Evolutionary conservation across 2,888 invertebrate species (phyloP).

Genomic region (Candidula unifasciata): DNA sequence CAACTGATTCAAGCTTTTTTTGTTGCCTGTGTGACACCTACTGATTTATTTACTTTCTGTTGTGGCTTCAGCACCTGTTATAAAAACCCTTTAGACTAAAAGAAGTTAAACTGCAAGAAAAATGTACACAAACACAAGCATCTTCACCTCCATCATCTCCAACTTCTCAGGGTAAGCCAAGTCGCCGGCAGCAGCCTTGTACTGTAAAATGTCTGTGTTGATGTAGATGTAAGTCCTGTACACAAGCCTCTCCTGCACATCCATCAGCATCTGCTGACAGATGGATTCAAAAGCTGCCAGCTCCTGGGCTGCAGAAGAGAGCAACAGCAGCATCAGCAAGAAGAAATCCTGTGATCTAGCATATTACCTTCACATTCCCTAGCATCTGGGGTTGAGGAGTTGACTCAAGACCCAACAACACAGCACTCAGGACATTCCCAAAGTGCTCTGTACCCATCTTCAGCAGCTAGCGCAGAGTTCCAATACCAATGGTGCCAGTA

Average conservation of each 20-base stretch:
- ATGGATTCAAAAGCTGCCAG: constrained; percentile 87
- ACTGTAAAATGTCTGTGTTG: constrained; percentile 89
- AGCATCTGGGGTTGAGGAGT: too few relatives aligned
- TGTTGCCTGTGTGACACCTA: too few relatives aligned
- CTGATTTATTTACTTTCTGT: too few relatives aligned
- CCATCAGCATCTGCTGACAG: constrained; percentile 88
- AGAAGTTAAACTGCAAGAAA: too few relatives aligned
- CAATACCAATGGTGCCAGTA: too few relatives aligned
- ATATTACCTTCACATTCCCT: neutral
- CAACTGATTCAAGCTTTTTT: too few relatives aligned
- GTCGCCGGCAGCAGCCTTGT: constrained; percentile 93
- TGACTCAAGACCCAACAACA: neutral
- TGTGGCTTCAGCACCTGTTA: too few relatives aligned
- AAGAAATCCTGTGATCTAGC: neutral
- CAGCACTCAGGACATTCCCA: neutral
- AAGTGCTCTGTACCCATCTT: neutral
- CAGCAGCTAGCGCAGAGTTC: too few relatives aligned
- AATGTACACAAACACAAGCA: too few relatives aligned
- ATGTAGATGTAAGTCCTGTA: constrained; percentile 96
- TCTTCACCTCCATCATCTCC: constrained; percentile 93
- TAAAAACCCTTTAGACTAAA: too few relatives aligned
- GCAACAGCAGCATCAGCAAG: neutral
- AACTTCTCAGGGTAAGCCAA: constrained; percentile 98
- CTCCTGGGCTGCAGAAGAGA: constrained; percentile 80
- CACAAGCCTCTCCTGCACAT: constrained; percentile 96